Evolutionary conservation across 2,888 invertebrate genomes (phyloP), one percentile per base, ranked within the genome.

Genomic region (Bombylius major): DNA sequence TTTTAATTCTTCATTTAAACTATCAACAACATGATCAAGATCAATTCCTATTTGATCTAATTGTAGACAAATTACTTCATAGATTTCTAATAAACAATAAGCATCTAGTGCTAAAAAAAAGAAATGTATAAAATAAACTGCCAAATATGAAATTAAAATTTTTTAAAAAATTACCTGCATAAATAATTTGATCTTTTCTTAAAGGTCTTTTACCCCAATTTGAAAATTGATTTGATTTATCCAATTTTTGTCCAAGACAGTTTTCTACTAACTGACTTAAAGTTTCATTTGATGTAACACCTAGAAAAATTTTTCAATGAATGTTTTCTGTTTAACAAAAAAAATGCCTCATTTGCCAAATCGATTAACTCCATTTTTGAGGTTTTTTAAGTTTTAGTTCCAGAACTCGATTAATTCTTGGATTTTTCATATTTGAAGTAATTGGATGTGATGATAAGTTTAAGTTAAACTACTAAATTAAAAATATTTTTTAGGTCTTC

Each of bases 171-270:
- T 62, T 61, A 79, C 80, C 80, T 58, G 92, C 92, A 77, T 93
- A 93, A 48, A 77, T 71, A 57, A 90, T 79, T 76, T 94, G 93
- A 58, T 84, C 83, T 47, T 79, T 76, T 51, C 91, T 75, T 53
- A 94, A 69, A 11, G 93, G 93, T 62, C 93, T 78, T 63, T 84
- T 80, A 66, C 90, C 88, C 93, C 93, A 94, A 71, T 93, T 90
- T 0, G 91, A 91, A 73, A 90, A 89, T 67, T 92, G 92, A 73
- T 93, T 89, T n/a, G 83, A 82, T 72, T 94, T 94, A 71, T 89
- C 83, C 47, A 94, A 73, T 49, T 84, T 82, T 55, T 80, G 76
- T 7, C 90, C 90, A 66, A 90, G 79, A 68, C 89, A 88, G 47
- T 83, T 75, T 66, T 86, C 81, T 0, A 89, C 86, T 56, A 92